phyloP scores from a whole-genome alignment of 2,797 vertebrate genomes.

The Erethizon dorsatum region DNA sequence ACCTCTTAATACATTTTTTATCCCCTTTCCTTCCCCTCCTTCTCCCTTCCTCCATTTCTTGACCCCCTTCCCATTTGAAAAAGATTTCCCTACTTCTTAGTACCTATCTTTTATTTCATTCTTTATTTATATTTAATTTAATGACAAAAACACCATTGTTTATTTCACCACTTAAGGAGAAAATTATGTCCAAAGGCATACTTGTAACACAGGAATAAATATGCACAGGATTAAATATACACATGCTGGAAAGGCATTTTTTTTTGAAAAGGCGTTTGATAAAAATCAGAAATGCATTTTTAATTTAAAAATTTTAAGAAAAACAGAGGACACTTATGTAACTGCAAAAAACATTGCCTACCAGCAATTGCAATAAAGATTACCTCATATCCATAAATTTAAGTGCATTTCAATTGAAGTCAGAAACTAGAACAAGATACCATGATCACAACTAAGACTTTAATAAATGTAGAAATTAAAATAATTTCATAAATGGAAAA shows the following conservation, averaged over 20 bases:
- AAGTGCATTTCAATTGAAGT: conserved; percentile 8
- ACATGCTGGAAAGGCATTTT: neutral
- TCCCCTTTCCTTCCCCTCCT: neutral
- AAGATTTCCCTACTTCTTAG: neutral
- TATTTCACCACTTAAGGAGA: neutral
- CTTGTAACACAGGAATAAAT: neutral
- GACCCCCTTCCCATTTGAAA: neutral
- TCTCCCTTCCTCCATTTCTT: neutral
- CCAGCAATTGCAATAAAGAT: neutral
- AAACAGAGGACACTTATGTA: neutral
- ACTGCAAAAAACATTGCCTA: neutral
- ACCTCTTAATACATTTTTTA: neutral
- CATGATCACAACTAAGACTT: neutral
- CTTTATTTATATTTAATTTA: neutral
- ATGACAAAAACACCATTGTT: neutral
- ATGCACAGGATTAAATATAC: neutral
- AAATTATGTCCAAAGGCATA: neutral
- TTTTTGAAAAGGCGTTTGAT: neutral
- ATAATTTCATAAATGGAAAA: neutral
- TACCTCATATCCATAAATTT: neutral
- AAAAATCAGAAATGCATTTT: neutral
- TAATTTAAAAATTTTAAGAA: neutral
- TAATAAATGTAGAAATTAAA: neutral
- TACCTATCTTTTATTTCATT: neutral
- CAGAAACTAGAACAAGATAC: conserved; percentile 8